phyloP scores from a whole-genome alignment of 2,888 invertebrate species.

The Drosophila flavopinicola region DNA sequence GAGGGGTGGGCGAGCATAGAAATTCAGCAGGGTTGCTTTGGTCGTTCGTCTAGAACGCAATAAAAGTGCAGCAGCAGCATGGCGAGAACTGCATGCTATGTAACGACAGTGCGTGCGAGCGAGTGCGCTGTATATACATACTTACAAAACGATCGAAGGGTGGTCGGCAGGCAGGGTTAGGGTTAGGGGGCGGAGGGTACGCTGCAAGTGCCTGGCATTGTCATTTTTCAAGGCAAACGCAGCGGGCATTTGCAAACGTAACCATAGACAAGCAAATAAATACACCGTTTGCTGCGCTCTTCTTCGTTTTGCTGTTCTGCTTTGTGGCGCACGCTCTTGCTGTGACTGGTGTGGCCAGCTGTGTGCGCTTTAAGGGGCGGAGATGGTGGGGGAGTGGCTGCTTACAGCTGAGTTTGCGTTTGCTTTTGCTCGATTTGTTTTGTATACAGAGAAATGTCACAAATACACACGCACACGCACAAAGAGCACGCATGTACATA shows the following conservation, averaged over 20 bases:
- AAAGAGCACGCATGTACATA: slow-evolving; percentile 22
- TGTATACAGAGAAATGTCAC: slow-evolving; percentile 68
- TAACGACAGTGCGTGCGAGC: slow-evolving; percentile 48
- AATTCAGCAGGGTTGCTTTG: slow-evolving; percentile 62
- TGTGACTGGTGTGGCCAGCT: slow-evolving; percentile 53
- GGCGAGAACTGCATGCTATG: slow-evolving; percentile 52
- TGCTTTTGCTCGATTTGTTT: slow-evolving; percentile 69
- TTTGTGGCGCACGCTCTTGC: slow-evolving; percentile 25
- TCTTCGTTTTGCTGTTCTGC: slow-evolving; percentile 26
- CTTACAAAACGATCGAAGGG: slow-evolving; percentile 37
- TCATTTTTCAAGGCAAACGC: slow-evolving; percentile 68
- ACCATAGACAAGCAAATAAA: slow-evolving; percentile 41
- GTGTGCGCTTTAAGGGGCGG: slow-evolving; percentile 41
- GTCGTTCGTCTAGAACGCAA: slow-evolving; percentile 67
- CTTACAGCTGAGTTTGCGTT: slow-evolving; percentile 72
- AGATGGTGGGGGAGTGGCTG: slow-evolving; percentile 49
- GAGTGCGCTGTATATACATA: slow-evolving; percentile 50
- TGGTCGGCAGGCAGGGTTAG: slow-evolving; percentile 2
- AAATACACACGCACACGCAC: slow-evolving; percentile 20
- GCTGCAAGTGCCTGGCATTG: slow-evolving; percentile 53
- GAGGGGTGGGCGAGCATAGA: slow-evolving; percentile 36
- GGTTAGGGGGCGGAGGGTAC: slow-evolving; percentile 7
- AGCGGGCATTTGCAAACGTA: slow-evolving; percentile 37
- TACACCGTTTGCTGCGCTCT: slow-evolving; percentile 14
- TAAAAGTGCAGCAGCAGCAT: slow-evolving; percentile 70